Base-by-base conservation (phyloP, 2,888 invertebrate species). In the Pristionchus exspectatus region DNA sequence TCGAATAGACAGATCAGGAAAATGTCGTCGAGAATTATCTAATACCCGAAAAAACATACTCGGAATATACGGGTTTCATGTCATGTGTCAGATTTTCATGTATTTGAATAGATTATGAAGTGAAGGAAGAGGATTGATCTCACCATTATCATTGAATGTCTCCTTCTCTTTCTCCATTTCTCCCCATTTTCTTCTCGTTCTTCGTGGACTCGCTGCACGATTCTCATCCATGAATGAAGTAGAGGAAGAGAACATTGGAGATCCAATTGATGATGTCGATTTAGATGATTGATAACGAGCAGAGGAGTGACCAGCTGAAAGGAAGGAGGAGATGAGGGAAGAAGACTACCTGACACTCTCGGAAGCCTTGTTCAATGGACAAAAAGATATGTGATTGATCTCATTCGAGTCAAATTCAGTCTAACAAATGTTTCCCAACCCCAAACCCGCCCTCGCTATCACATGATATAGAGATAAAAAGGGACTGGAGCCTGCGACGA, bases 141-240 rank as follows among this genome's bases (percentile, higher is more conserved):
- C 10, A 69, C 69, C 69, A 66, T 66, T 27, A 66, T 66, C 66
- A 56, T 56, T 56, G 56, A 56, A 56, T 27, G 7, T 72, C 33
- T 33, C 33, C 72, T 33, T 18, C 18, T 33, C 2, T 33, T 30
- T 33, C 33, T 33, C 72, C 4, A 3, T 72, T 30, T 72, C 72
- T 72, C 72, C 72, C 84, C 84, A 85, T 59, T 85, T 85, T 56
- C 59, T 85, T 24, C 84, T 85, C 59, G 84, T 54, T 85, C 84
- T 85, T 27, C 84, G 56, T 27, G 84, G 84, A 85, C 84, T 85
- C 16, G 56, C 54, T 12, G 33, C 54, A 5, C 50, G 27, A n/a
- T 81, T 33, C n/a, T 56, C 84, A n/a, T 85, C 84, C 4, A 85
- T 85, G 59, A 85, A 85, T 27, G 81, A 24, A 50, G 50, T 16